These are phyloP conservation scores for Gymnoscelis rufifasciata DNA, from an alignment of 2,888 invertebrate species.

Conservation along the genomic window DNA sequence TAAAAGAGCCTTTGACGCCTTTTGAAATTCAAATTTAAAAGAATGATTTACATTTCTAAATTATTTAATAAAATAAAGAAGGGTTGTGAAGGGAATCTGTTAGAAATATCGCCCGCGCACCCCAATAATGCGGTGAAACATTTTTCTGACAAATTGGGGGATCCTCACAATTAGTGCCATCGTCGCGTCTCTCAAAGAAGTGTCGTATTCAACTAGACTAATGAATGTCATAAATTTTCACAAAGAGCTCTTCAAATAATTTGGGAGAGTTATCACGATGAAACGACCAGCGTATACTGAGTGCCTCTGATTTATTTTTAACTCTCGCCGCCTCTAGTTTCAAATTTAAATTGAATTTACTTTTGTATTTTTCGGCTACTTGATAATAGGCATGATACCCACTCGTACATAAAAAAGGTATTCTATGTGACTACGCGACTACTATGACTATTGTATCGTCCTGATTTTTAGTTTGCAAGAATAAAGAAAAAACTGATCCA, in stretches of 20 bases:
- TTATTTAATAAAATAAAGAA: conserved; percentile 27
- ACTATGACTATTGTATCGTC: no score
- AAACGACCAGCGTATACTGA: conserved; percentile 28
- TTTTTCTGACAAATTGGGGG: conserved; percentile 63
- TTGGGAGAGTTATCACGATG: conserved; percentile 48
- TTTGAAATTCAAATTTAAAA: not conserved
- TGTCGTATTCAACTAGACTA: conserved; percentile 67
- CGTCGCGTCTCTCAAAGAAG: conserved; percentile 61
- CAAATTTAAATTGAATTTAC: not conserved
- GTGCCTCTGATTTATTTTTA: conserved; percentile 29
- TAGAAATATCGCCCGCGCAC: conserved; percentile 27
- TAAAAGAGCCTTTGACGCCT: not conserved
- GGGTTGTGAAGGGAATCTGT: conserved; percentile 22
- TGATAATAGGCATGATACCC: not conserved
- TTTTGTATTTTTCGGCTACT: not conserved
- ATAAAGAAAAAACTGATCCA: no score
- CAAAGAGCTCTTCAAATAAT: conserved; percentile 56
- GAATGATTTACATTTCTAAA: conserved; percentile 22
- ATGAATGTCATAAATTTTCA: conserved; percentile 65
- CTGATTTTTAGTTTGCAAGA: no score
- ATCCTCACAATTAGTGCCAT: conserved; percentile 65
- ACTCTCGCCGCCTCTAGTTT: conserved; percentile 21
- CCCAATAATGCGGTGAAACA: conserved; percentile 42
- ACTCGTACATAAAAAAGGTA: no score
- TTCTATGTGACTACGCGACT: no score